phyloP scores from a whole-genome alignment of 2,888 invertebrate genomes.

The Phorcus lineatus region DNA sequence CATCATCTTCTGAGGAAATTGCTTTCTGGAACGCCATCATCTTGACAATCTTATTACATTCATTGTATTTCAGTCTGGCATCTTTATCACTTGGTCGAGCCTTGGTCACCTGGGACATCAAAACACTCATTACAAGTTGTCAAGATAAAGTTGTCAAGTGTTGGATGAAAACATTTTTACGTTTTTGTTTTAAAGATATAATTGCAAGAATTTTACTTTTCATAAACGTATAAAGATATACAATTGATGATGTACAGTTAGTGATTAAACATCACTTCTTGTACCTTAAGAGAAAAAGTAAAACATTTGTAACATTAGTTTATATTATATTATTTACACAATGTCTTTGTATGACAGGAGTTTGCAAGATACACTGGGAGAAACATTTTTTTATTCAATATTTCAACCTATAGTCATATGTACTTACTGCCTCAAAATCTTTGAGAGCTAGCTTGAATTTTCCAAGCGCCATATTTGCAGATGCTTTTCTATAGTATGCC shows the following conservation, averaged over 20 bases:
- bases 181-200: not conserved
- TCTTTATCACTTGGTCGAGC: constrained; percentile 94
- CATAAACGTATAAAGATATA: too few species aligned
- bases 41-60: constrained; percentile 96
- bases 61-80: constrained; percentile 91
- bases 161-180: not conserved
- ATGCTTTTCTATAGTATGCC: constrained; percentile 97
- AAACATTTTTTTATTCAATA: too few species aligned
- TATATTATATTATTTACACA: too few species aligned
- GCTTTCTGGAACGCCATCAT: constrained; percentile 97
- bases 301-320: too few species aligned
- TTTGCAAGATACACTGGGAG: too few species aligned
- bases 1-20: constrained; percentile 92
- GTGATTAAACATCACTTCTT: too few species aligned
- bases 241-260: too few species aligned
- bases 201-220: too few species aligned
- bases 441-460: constrained; percentile 96
- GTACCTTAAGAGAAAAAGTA: too few species aligned
- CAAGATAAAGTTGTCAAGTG: not conserved
- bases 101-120: constrained; percentile 85
- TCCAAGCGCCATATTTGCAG: constrained; percentile 97
- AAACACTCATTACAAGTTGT: not conserved
- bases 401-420: too few species aligned
- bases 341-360: too few species aligned
- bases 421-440: constrained; percentile 93